phyloP scores from a whole-genome alignment of 2,797 vertebrate species.

The Lacerta agilis region DNA sequence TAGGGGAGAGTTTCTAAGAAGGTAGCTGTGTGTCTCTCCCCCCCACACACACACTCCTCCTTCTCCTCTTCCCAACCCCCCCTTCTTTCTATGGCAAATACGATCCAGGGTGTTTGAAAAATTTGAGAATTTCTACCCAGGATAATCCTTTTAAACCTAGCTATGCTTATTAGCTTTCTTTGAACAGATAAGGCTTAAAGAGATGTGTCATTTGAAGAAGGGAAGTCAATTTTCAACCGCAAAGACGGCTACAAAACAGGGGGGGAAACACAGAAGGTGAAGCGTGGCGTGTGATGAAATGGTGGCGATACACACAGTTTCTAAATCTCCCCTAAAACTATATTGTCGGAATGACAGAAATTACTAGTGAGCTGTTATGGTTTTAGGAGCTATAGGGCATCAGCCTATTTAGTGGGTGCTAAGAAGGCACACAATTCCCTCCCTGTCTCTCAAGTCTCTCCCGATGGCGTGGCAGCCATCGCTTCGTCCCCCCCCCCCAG shows the following conservation, averaged over 20 bases:
- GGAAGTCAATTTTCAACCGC: conserved; percentile 73
- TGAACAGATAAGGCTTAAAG: conserved; percentile 78
- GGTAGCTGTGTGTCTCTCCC: conserved; percentile 52
- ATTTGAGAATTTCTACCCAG: conserved; percentile 75
- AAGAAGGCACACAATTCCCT: conserved; percentile 74
- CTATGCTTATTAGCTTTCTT: conserved; percentile 78
- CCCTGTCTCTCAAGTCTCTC: conserved; percentile 73
- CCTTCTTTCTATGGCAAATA: conserved; percentile 68
- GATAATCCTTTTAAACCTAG: conserved; percentile 78
- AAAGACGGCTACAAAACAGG: conserved; percentile 75
- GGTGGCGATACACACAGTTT: conserved; percentile 72
- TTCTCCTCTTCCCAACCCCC: background rate
- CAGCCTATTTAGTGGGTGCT: conserved; percentile 75
- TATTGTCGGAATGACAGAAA: conserved; percentile 76
- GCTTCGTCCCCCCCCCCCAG: conserved; percentile 23
- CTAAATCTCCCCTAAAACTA: conserved; percentile 77
- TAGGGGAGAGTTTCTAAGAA: conserved; percentile 69
- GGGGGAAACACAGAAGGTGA: conserved; percentile 72
- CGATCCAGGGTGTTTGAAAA: conserved; percentile 74
- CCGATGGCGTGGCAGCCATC: conserved; percentile 69
- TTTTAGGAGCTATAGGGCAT: conserved; percentile 77
- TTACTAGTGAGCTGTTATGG: conserved; percentile 77
- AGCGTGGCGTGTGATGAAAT: conserved; percentile 77
- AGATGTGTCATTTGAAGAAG: conserved; percentile 77
- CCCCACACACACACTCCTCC: conserved; percentile 7